Evolutionary conservation across 2,113 vertebrate genomes (phyloP).

Genomic region (Tupaia chinensis): DNA sequence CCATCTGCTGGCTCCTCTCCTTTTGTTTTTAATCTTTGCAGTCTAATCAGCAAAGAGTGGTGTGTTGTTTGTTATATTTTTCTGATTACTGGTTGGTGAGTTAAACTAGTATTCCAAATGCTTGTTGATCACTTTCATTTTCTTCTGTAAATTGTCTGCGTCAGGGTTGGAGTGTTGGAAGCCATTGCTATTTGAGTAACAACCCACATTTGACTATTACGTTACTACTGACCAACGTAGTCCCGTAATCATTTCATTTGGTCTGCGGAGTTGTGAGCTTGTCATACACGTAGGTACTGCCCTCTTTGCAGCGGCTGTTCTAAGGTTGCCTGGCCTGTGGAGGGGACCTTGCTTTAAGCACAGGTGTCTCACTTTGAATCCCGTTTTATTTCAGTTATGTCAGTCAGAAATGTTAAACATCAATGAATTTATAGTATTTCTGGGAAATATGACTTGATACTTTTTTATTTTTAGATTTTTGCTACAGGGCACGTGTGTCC

Average conservation of each 20-base stretch:
- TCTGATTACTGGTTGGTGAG: slow-evolving; percentile 17
- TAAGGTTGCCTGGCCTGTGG: neutral
- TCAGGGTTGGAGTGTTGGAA: neutral
- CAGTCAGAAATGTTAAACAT: neutral
- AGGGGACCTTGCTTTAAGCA: neutral
- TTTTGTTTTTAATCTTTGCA: slow-evolving; percentile 46
- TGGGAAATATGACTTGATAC: neutral
- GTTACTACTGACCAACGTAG: neutral
- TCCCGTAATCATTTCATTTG: neutral
- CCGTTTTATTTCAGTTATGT: neutral
- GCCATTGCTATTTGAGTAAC: neutral
- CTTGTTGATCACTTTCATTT: neutral
- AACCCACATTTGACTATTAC: neutral
- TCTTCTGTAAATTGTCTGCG: neutral
- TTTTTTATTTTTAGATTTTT: neutral
- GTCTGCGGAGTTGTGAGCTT: neutral
- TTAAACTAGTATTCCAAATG: neutral
- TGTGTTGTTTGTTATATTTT: neutral
- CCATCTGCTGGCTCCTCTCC: neutral
- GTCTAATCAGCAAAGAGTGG: neutral
- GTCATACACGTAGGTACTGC: rapidly evolving
- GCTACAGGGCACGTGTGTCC: too few relatives aligned
- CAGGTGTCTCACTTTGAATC: neutral
- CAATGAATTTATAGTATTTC: neutral
- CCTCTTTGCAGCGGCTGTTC: neutral